Percentiles rank a stretch among this genome's conserved stretches.
Conservation (phyloP, 2,113 vertebrate genomes). For the Machaerirhynchus nigripectus region DNA sequence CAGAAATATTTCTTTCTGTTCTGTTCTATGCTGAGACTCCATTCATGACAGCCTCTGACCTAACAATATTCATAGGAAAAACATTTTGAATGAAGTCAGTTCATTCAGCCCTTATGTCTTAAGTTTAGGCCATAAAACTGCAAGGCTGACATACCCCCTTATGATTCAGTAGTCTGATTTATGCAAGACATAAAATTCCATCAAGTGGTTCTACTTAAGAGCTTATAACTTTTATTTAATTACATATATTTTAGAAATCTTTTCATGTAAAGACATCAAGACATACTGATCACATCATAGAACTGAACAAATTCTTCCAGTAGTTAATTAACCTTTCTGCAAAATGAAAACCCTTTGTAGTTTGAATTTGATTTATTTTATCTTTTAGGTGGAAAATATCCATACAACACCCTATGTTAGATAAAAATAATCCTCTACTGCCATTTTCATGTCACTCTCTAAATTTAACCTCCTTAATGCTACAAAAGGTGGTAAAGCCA, state of each 20-base stretch:
- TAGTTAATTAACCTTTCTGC: not conserved
- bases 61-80: not conserved
- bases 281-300: not conserved
- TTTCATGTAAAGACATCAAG: not conserved
- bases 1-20: not conserved
- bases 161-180: not conserved
- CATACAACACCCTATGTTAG: not conserved
- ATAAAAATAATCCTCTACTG: not conserved
- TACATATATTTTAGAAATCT: not conserved
- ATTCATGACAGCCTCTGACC: not conserved
- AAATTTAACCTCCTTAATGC: not conserved
- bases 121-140: not conserved
- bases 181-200: not conserved
- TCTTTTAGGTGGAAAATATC: not conserved
- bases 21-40: not conserved
- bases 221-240: not conserved
- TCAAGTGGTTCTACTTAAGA: not conserved
- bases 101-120: not conserved
- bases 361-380: not conserved
- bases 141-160: not conserved
- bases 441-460: not conserved
- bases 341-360: not conserved
- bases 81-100: not conserved
- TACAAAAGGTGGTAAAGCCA: not conserved
- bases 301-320: not conserved